Percentiles rank a stretch among this genome's conserved stretches.
Conservation (phyloP, 1,140 invertebrate species). For the Drosophila watanabei region DNA sequence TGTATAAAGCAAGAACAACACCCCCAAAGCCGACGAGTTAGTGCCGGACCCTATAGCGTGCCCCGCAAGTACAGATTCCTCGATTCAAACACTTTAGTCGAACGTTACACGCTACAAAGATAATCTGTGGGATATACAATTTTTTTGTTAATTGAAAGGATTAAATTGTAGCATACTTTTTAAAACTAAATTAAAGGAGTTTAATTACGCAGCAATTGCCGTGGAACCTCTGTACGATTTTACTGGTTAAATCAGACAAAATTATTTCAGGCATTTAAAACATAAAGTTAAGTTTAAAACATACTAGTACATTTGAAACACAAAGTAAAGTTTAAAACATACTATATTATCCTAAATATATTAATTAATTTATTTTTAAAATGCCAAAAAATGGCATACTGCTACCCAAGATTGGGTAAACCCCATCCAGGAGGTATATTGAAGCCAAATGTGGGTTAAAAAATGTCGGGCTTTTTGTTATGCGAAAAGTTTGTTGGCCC, state of each 20-base stretch:
- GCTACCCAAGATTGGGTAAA: neutral
- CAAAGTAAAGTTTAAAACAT: neutral
- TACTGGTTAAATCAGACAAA: too few species aligned
- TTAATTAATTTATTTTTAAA: neutral
- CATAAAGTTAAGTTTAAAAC: too few species aligned
- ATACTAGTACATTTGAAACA: too few species aligned
- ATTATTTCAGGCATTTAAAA: too few species aligned
- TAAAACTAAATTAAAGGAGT: neutral
- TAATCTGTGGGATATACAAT: too few species aligned
- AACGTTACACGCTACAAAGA: too few species aligned
- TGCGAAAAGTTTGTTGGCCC: slow-evolving; percentile 32
- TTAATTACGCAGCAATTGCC: neutral
- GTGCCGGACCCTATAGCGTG: too few species aligned
- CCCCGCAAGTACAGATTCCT: too few species aligned
- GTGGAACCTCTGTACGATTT: neutral
- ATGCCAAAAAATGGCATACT: neutral
- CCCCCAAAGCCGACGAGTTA: too few species aligned
- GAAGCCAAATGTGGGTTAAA: slow-evolving; percentile 18
- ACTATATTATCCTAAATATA: neutral
- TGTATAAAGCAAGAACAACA: too few species aligned
- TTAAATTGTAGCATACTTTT: neutral
- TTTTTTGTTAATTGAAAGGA: too few species aligned
- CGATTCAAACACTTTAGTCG: too few species aligned
- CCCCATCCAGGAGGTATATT: slow-evolving; percentile 2
- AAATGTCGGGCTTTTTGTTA: slow-evolving; percentile 18